Percentiles rank a stretch among this genome's conserved stretches.
Conservation (phyloP, 2,113 vertebrate species). For the Anolis carolinensis region DNA sequence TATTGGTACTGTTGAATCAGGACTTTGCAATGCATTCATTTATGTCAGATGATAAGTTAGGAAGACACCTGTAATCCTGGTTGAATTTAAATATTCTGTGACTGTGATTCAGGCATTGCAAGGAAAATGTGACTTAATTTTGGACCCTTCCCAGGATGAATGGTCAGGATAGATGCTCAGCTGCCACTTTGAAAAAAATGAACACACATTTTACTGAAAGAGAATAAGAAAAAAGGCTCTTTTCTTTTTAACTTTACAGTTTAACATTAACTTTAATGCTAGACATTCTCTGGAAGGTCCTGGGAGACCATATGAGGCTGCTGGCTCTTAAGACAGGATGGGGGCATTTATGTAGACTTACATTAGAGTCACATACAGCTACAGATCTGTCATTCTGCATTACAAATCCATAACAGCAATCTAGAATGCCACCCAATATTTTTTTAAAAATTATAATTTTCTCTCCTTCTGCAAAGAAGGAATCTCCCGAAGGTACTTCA, state of each 20-base stretch:
- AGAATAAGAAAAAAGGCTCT: not conserved
- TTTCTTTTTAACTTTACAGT: too few relatives aligned
- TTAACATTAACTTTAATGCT: too few relatives aligned
- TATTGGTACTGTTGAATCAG: not conserved
- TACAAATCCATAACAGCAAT: too few relatives aligned
- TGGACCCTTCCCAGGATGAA: not conserved
- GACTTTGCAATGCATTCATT: not conserved
- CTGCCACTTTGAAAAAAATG: too few relatives aligned
- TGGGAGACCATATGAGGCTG: too few relatives aligned
- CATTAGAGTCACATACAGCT: too few relatives aligned
- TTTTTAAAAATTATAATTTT: too few relatives aligned
- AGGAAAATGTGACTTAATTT: not conserved
- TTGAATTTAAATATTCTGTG: not conserved
- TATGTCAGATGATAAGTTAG: not conserved
- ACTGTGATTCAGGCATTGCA: constrained; percentile 11
- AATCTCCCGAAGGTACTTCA: not conserved
- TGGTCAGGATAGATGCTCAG: not conserved
- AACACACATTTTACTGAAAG: not conserved
- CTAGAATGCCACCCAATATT: too few relatives aligned
- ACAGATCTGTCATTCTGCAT: too few relatives aligned
- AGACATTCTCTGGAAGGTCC: too few relatives aligned
- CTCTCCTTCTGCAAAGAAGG: not conserved
- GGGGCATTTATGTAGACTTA: too few relatives aligned
- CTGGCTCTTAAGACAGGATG: too few relatives aligned
- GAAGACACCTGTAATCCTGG: not conserved